phyloP scores from a whole-genome alignment of 2,797 vertebrate species.

The Tachyglossus aculeatus region DNA sequence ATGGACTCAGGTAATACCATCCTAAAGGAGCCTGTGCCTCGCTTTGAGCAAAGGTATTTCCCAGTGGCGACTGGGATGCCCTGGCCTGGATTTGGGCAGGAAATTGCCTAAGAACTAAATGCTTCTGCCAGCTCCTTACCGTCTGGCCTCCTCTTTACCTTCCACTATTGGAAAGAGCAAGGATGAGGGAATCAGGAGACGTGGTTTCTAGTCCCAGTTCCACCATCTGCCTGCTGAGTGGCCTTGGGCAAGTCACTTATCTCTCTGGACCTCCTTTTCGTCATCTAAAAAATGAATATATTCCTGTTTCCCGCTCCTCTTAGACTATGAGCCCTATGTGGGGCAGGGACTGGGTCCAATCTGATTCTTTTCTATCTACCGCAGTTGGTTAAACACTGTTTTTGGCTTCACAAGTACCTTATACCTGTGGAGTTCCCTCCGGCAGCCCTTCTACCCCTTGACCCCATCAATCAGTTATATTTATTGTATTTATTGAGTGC shows the following conservation, averaged over 20 bases:
- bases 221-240: background rate
- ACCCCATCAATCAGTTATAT: too few species aligned
- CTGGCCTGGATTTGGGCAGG: too few species aligned
- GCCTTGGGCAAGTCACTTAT: background rate
- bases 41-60: background rate
- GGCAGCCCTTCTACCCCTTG: too few species aligned
- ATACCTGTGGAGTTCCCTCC: too few species aligned
- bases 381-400: background rate
- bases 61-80: too few species aligned
- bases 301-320: too few species aligned
- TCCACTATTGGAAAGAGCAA: background rate
- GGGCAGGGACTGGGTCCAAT: background rate
- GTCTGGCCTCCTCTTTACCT: constrained; percentile 21
- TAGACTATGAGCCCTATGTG: too few species aligned
- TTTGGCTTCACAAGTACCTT: too few species aligned
- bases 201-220: background rate
- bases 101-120: constrained; percentile 37
- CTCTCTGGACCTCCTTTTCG: background rate
- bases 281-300: too few species aligned
- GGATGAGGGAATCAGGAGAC: background rate
- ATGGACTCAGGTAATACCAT: too few species aligned
- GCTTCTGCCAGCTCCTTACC: background rate
- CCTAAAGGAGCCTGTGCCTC: constrained; percentile 11
- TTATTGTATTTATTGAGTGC: too few species aligned
- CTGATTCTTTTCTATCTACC: background rate